Base-by-base conservation (phyloP, 2,888 invertebrate species). In the Heterodera filipjevi region DNA sequence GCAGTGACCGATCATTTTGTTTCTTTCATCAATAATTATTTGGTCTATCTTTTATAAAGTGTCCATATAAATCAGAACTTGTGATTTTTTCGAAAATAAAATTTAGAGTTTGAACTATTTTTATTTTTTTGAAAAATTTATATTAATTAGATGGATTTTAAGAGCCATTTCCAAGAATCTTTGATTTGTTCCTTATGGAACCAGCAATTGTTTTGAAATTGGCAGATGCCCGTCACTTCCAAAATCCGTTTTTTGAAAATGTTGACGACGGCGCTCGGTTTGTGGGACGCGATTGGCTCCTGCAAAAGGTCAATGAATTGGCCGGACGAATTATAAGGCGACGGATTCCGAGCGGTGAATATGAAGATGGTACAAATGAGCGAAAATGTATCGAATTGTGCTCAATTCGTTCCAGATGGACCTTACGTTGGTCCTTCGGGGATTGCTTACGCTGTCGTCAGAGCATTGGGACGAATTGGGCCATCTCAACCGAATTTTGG, bases 171-270 rank as follows among this genome's bases (percentile, higher is more conserved):
- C n/a, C n/a, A n/a, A n/a, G n/a, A n/a, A n/a, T n/a, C n/a, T n/a
- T n/a, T n/a, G n/a, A n/a, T n/a, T n/a, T n/a, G n/a, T n/a, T n/a
- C n/a, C n/a, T n/a, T 30, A 68, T 68, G 68, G 68, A 68, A 68
- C 10, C 22, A 32, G 10, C 8, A 14, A 68, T 35, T 12, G 22
- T 68, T 68, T 33, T 68, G 68, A 32, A 33, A 1, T 35, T 32
- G 68, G 68, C 33, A 35, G 32, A n/a, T 33, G 8, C 66, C 22
- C 33, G 82, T 6, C 81, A 80, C n/a, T 82, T 82, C 46, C 30
- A 68, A 19, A 82, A 82, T 84, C 83, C 83, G 3, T 81, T 64
- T 39, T 10, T 74, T 27, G n/a, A 39, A 32, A 66, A 81, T 73
- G 30, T 77, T 10, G 14, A 32, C n/a, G 39, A 6, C 39, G 33